Percentiles rank a stretch among this genome's conserved stretches.
Conservation (phyloP, 2,113 vertebrate species). For the Himantopus leucocephalus region DNA sequence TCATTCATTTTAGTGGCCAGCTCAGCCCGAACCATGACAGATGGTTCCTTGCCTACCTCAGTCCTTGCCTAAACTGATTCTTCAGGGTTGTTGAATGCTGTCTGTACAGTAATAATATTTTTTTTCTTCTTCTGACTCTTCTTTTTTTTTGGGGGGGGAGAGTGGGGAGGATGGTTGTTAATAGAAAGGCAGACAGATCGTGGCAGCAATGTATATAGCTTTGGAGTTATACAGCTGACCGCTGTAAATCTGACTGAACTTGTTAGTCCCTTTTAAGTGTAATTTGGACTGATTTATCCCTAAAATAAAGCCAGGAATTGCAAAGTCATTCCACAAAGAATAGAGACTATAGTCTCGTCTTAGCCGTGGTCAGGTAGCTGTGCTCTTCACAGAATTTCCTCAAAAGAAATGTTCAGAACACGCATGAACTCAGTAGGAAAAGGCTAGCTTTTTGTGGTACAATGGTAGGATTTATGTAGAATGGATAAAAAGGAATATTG, state of each 20-base stretch:
- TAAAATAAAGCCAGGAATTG: neutral
- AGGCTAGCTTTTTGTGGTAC: neutral
- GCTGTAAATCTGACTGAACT: neutral
- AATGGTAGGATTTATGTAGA: neutral
- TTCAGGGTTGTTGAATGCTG: neutral
- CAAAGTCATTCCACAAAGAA: neutral
- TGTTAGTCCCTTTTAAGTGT: neutral
- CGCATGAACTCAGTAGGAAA: neutral
- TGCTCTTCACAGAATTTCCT: neutral
- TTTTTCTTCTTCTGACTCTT: neutral
- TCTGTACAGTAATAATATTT: neutral
- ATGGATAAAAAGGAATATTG: neutral
- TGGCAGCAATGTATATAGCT: neutral
- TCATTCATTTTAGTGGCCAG: too few species aligned
- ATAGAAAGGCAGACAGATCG: neutral
- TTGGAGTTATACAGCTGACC: neutral
- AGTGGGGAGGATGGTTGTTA: neutral
- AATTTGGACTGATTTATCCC: neutral
- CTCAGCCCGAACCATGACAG: too few species aligned
- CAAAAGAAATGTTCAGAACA: neutral
- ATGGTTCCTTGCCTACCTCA: neutral
- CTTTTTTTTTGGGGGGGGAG: too few species aligned
- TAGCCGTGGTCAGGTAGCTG: neutral
- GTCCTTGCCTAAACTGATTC: neutral
- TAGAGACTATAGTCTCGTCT: neutral